These are phyloP conservation scores for Caranx ignobilis DNA, from an alignment of 2,113 vertebrate genomes.

Conservation along the genomic window DNA sequence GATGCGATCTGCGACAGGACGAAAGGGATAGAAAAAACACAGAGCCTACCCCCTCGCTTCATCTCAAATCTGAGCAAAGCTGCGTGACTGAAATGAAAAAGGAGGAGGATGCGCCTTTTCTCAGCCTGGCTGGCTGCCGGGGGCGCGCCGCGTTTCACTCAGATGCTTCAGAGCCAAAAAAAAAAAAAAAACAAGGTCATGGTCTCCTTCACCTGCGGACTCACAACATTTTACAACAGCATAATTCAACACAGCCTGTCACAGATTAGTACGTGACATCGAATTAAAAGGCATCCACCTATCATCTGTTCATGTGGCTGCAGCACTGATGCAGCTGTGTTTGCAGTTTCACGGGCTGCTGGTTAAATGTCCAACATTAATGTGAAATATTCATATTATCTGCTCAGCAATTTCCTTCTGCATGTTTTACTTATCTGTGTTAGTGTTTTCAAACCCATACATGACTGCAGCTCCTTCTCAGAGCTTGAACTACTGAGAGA, in stretches of 20 bases:
- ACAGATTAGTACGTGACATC: background rate
- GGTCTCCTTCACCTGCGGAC: conserved; percentile 40
- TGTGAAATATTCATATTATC: background rate
- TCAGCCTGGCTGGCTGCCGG: conserved; percentile 47
- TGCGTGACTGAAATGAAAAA: conserved; percentile 71
- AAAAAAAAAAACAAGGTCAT: conserved; percentile 62
- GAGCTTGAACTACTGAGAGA: conserved; percentile 2
- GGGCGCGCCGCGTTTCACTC: conserved; percentile 55
- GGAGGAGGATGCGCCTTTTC: conserved; percentile 69
- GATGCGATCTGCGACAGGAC: background rate
- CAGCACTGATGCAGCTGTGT: background rate
- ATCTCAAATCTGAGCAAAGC: conserved; percentile 66
- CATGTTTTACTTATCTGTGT: background rate
- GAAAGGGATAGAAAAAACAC: conserved; percentile 10
- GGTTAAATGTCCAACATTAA: background rate
- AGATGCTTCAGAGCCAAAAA: conserved; percentile 45
- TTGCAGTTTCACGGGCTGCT: background rate
- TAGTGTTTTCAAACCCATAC: background rate
- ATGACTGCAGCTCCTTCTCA: background rate
- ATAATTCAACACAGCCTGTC: background rate
- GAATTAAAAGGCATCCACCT: background rate
- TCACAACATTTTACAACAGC: background rate
- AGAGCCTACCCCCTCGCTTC: conserved; percentile 29
- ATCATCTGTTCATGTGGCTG: too few relatives aligned
- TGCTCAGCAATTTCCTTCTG: background rate